phyloP scores from a whole-genome alignment of 2,888 invertebrate species.

The Kuschelorhynchus macadamiae region DNA sequence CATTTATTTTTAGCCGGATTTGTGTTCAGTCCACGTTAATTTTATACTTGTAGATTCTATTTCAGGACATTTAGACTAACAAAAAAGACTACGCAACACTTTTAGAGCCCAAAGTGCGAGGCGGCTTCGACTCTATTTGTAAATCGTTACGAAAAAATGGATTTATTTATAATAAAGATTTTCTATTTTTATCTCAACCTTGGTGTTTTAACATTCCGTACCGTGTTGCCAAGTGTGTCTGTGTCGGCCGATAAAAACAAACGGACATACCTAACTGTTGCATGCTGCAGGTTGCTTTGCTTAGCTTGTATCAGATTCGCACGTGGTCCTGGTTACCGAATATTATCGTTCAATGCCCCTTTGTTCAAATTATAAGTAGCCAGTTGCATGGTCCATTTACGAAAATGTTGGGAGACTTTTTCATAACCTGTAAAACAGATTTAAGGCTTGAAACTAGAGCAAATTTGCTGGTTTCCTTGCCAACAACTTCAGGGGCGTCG shows the following conservation, averaged over 20 bases:
- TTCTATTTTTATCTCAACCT: slow-evolving; percentile 68
- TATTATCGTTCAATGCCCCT: slow-evolving; percentile 5
- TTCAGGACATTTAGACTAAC: slow-evolving; percentile 50
- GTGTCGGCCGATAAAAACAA: slow-evolving; percentile 33
- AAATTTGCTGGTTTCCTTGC: slow-evolving; percentile 47
- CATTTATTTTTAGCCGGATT: slow-evolving; percentile 51
- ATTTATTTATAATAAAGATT: slow-evolving; percentile 69
- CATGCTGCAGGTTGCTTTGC: slow-evolving; percentile 13
- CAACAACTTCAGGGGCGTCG: slow-evolving; percentile 50
- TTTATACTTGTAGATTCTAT: slow-evolving; percentile 56
- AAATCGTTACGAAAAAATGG: slow-evolving; percentile 64
- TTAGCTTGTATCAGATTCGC: neutral
- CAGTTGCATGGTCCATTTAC: neutral
- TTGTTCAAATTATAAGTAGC: slow-evolving; percentile 12
- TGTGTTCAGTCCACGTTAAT: slow-evolving; percentile 52
- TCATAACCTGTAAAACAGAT: slow-evolving; percentile 22
- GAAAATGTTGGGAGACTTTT: slow-evolving; percentile 19
- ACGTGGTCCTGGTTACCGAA: slow-evolving; percentile 8
- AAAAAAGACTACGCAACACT: slow-evolving; percentile 54
- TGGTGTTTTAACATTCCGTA: slow-evolving; percentile 66
- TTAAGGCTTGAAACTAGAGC: slow-evolving; percentile 47
- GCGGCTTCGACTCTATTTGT: slow-evolving; percentile 57
- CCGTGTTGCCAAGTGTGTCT: slow-evolving; percentile 63
- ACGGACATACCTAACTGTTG: slow-evolving; percentile 25
- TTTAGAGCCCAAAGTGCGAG: slow-evolving; percentile 36